phyloP scores from a whole-genome alignment of 2,888 invertebrate species.

The Metacarcinus magister region DNA sequence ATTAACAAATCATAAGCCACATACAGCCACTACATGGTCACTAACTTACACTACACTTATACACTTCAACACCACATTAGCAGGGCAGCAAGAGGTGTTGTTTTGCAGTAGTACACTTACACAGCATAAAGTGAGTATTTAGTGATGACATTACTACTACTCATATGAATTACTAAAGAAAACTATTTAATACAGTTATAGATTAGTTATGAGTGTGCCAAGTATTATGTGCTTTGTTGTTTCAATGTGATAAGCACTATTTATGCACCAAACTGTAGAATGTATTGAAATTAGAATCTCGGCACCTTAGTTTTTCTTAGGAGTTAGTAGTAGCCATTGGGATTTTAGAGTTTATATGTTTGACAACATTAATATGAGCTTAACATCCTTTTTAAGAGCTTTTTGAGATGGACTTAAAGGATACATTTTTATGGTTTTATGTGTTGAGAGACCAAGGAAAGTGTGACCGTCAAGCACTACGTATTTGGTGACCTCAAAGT shows the following conservation, averaged over 20 bases:
- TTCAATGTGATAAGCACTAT: slow-evolving; percentile 12
- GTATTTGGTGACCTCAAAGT: neutral
- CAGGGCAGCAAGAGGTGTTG: neutral
- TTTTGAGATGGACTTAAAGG: neutral
- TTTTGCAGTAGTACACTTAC: neutral
- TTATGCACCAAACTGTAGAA: neutral
- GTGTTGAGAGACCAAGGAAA: neutral
- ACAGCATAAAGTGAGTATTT: neutral
- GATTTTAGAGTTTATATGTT: neutral
- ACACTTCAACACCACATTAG: slow-evolving; percentile 33
- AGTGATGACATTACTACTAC: slow-evolving; percentile 22
- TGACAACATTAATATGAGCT: neutral
- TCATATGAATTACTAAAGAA: neutral
- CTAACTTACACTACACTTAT: neutral
- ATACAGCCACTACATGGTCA: slow-evolving; percentile 6
- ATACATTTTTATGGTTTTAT: slow-evolving; percentile 11
- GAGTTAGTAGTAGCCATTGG: slow-evolving; percentile 42
- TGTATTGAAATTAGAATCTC: neutral
- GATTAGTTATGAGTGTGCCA: slow-evolving; percentile 29
- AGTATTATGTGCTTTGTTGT: neutral
- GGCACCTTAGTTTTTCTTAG: neutral
- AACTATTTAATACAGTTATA: neutral
- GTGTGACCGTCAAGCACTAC: slow-evolving; percentile 22
- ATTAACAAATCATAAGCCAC: slow-evolving; percentile 15
- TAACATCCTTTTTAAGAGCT: neutral